Evolutionary conservation across 2,797 vertebrate species (phyloP), one percentile per base, ranked within the genome.

Genomic region (Ataeniobius toweri): DNA sequence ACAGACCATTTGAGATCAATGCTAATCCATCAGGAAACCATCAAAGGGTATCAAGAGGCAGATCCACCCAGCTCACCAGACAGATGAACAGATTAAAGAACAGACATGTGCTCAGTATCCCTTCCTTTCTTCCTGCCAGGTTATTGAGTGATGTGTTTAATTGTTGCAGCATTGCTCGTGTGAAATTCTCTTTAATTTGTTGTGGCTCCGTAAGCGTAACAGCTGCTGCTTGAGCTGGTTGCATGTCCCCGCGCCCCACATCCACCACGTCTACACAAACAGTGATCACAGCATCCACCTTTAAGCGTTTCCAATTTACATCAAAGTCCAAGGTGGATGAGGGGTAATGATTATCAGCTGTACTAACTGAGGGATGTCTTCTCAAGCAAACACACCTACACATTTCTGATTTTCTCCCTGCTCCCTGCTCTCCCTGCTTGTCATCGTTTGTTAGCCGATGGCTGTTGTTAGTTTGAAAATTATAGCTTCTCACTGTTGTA

Each of bases 331-430:
- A 65, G 78, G 65, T 28, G 79, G 80, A 68, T 14, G 10, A 36
- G 79, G 70, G 80, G 85, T 93, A 93, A 94, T 91, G 83, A 87
- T 88, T 91, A 89, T 91, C 90, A 94, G 90, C 89, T 93, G 92
- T 59, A 86, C 73, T 84, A 85, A 83, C 79, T 63, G 61, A 78
- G 74, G 80, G 83, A 80, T 79, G 51, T 56, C 24, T 26, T 41
- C 63, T 74, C 78, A 80, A 74, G 77, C 59, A 83, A 77, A 73
- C 20, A 81, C 24, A 79, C 61, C 41, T 22, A 71, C n/a, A 73
- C 81, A 82, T 80, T 70, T 75, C 46, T 39, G n/a, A 76, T 84
- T 84, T 73, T 81, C 73, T 78, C 71, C 59, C 77, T 72, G n/a
- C 59, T 75, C n/a, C n/a, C n/a, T n/a, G n/a, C n/a, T 81, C 73